Percentiles rank a stretch among this genome's conserved stretches.
Conservation (phyloP, 2,888 invertebrate species). For the Lithosia quadra region DNA sequence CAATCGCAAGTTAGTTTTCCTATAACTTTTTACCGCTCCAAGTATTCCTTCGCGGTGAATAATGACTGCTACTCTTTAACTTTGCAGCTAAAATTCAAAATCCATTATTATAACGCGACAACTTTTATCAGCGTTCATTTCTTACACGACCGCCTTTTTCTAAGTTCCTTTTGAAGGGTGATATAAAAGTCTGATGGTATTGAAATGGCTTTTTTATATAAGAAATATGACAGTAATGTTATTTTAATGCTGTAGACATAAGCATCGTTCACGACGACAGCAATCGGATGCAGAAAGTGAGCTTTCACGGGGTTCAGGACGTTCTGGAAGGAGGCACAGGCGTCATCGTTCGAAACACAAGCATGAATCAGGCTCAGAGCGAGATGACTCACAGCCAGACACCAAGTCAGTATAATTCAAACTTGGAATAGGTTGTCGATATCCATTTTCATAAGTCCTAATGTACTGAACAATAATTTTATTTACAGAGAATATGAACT, state of each 20-base stretch:
- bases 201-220: neutral
- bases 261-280: slow-evolving; percentile 92
- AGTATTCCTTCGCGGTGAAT: slow-evolving; percentile 43
- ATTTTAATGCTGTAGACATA: slow-evolving; percentile 83
- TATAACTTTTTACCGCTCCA: slow-evolving; percentile 42
- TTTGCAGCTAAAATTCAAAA: slow-evolving; percentile 44
- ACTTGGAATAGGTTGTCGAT: neutral
- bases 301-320: slow-evolving; percentile 93
- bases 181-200: slow-evolving; percentile 7
- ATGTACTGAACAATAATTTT: slow-evolving; percentile 1
- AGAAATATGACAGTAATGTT: neutral
- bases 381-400: slow-evolving; percentile 87
- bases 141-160: slow-evolving; percentile 29
- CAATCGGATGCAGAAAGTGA: slow-evolving; percentile 97
- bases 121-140: slow-evolving; percentile 42
- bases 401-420: slow-evolving; percentile 69
- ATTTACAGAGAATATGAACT: slow-evolving; percentile 88
- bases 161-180: slow-evolving; percentile 27
- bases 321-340: slow-evolving; percentile 92
- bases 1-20: slow-evolving; percentile 89
- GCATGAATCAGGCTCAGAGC: slow-evolving; percentile 91
- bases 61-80: slow-evolving; percentile 42
- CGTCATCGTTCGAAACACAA: slow-evolving; percentile 92
- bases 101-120: slow-evolving; percentile 41
- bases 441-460: neutral